Evolutionary conservation across 2,797 vertebrate genomes (phyloP).

Genomic region (Spea hammondii): DNA sequence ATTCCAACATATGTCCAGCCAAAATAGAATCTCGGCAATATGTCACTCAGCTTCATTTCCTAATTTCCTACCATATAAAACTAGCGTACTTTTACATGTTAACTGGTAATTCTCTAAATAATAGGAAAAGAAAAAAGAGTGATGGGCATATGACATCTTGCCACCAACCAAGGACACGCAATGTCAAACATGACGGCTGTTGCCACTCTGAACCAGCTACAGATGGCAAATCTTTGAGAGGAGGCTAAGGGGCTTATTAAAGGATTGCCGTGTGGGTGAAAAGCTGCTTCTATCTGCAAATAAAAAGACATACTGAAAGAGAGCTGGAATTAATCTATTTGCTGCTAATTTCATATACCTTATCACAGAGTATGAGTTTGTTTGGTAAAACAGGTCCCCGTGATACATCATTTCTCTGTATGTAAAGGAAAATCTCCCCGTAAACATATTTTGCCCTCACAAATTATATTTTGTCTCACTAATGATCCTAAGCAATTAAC

Average conservation of each 20-base stretch:
- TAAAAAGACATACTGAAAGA: not conserved
- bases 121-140: constrained; percentile 29
- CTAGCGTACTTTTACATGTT: constrained; percentile 12
- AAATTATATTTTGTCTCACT: too few relatives aligned
- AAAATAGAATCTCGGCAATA: constrained; percentile 41
- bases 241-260: constrained; percentile 43
- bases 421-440: too few relatives aligned
- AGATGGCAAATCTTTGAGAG: constrained; percentile 39
- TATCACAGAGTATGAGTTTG: too few relatives aligned
- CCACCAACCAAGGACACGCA: constrained; percentile 37
- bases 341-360: too few relatives aligned
- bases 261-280: constrained; percentile 40
- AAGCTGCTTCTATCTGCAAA: constrained; percentile 19
- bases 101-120: constrained; percentile 20
- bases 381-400: too few relatives aligned
- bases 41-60: constrained; percentile 35
- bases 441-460: too few relatives aligned
- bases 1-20: constrained; percentile 46
- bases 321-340: too few relatives aligned
- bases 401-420: too few relatives aligned
- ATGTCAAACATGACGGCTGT: constrained; percentile 42
- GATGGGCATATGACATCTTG: constrained; percentile 27
- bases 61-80: not conserved
- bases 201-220: constrained; percentile 44
- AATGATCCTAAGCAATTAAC: too few relatives aligned